Evolutionary conservation across 1,140 invertebrate genomes (phyloP).

Genomic region (Rhynchophorus ferrugineus): DNA sequence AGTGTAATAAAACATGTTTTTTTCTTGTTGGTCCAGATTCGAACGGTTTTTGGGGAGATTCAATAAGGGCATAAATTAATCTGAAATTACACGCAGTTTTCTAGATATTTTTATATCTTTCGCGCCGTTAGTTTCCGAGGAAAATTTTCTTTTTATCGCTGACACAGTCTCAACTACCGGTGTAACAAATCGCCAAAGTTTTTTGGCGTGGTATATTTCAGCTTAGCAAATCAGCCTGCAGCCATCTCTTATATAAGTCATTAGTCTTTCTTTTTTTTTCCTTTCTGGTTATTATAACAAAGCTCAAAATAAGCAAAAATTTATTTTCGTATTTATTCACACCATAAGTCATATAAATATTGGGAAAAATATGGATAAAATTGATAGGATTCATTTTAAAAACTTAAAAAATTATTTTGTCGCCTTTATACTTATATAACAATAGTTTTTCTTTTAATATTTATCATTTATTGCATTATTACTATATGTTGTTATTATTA

Average conservation of each 20-base stretch:
- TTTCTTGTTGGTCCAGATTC: too few relatives aligned
- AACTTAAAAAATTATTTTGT: too few relatives aligned
- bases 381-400: too few relatives aligned
- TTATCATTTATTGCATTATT: too few relatives aligned
- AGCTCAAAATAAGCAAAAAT: constrained; percentile 18
- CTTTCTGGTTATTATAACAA: constrained; percentile 17
- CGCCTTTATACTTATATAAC: too few relatives aligned
- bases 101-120: constrained; percentile 12
- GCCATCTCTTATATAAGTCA: constrained; percentile 16
- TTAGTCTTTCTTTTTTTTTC: constrained; percentile 21
- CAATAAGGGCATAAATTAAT: neutral
- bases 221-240: constrained; percentile 18
- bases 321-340: too few relatives aligned
- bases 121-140: constrained; percentile 8
- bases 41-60: too few relatives aligned
- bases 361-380: too few relatives aligned
- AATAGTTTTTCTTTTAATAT: too few relatives aligned
- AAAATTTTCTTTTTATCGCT: constrained; percentile 23
- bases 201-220: constrained; percentile 16
- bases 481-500: too few relatives aligned
- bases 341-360: too few relatives aligned
- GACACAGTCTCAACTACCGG: constrained; percentile 19
- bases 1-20: too few relatives aligned
- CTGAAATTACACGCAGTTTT: neutral
- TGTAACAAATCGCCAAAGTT: constrained; percentile 22